Base-by-base conservation (phyloP, 2,888 invertebrate genomes). In the Carcina quercana region DNA sequence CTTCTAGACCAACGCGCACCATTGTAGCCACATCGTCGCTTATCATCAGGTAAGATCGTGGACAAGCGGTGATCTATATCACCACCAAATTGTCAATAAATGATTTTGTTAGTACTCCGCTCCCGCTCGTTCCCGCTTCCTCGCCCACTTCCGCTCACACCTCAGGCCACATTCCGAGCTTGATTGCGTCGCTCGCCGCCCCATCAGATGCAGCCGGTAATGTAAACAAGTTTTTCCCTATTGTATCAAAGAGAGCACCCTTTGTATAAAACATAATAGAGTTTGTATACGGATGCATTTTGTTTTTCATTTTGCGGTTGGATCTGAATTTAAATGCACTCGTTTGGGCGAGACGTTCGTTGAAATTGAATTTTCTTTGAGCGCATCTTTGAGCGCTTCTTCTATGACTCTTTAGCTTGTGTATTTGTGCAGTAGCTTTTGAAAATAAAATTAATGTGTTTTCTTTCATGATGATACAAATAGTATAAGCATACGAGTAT, bases 141-240 rank as follows among this genome's bases (percentile, higher is more conserved):
- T 19, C n/a, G n/a, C 22, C 24, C 45, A 46, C 50, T 40, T 1
- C n/a, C 33, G 35, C 42, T 17, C 29, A 6, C 43, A 26, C n/a
- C 35, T 46, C 28, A 19, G n/a, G 20, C 19, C 27, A 25, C 22
- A 32, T 30, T 26, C 28, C 38, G 38, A 24, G 45, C 50, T 43
- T 55, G 58, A 62, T 62, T 59, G 53, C 56, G 49, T 46, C 61
- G 47, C 56, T 55, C 56, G 49, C 46, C 45, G 39, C 45, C 37
- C 57, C 65, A 64, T 69, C 67, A 68, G 53, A 54, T 65, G 69
- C 73, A 72, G 58, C 59, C 47, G 53, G 38, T 61, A 67, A 66
- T 60, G 58, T 64, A 72, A 72, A 71, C 68, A 74, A 70, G 64
- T 63, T 65, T 59, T 56, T 50, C 59, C 42, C 47, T 45, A 65